Evolutionary conservation across 2,797 vertebrate species (phyloP).

Genomic region (Onychomys leucogaster): DNA sequence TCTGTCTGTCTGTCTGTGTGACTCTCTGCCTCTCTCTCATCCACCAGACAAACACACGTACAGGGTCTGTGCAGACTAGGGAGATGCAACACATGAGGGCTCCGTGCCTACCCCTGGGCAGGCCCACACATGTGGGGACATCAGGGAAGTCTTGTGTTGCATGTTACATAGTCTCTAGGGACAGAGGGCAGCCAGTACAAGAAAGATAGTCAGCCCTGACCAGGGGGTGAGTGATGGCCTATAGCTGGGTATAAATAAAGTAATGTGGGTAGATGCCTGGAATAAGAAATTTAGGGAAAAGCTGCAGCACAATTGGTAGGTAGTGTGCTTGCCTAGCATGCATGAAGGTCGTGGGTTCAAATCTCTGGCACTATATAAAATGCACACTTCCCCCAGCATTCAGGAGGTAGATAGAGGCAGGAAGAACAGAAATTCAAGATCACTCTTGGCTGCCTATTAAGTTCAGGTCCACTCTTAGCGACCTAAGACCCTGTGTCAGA

Average conservation of each 20-base stretch:
- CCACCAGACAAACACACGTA: conserved; percentile 41
- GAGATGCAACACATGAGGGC: neutral
- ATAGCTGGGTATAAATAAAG: neutral
- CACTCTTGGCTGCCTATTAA: neutral
- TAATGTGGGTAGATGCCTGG: neutral
- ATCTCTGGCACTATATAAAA: neutral
- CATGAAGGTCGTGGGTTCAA: neutral
- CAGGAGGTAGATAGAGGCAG: neutral
- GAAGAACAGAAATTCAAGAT: neutral
- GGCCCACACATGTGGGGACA: neutral
- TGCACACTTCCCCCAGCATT: neutral
- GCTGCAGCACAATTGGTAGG: neutral
- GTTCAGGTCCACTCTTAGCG: neutral
- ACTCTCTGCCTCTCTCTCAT: neutral
- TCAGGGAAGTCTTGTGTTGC: neutral
- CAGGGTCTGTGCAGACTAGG: neutral
- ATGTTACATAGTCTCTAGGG: rapidly evolving
- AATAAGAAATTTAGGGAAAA: neutral
- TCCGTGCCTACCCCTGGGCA: neutral
- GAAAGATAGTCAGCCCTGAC: neutral
- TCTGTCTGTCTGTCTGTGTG: neutral
- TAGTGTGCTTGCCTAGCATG: neutral
- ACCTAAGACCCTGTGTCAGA: neutral
- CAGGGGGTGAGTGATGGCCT: neutral
- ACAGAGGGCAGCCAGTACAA: neutral